Conservation (phyloP, 1,140 invertebrate species). For the Palaemon carinicauda region DNA sequence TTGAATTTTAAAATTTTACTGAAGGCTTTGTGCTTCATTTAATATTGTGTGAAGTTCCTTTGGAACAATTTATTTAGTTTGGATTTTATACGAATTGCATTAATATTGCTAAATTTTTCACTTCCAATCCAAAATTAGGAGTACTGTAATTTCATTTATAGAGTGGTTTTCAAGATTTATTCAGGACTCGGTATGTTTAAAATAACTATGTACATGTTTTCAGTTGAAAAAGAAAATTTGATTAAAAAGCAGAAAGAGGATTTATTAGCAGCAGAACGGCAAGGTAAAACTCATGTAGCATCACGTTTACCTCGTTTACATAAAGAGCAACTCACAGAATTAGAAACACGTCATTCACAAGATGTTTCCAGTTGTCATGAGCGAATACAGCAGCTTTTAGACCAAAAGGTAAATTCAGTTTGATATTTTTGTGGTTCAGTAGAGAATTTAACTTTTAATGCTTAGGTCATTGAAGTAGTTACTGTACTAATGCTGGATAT, state of each 20-base stretch:
- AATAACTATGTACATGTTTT: neutral
- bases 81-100: too few relatives aligned
- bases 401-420: constrained; percentile 23
- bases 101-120: too few relatives aligned
- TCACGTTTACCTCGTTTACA: constrained; percentile 18
- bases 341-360: constrained; percentile 25
- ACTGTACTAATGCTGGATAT: too few relatives aligned
- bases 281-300: constrained; percentile 36
- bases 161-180: too few relatives aligned
- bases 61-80: too few relatives aligned
- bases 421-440: neutral
- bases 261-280: constrained; percentile 25
- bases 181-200: too few relatives aligned
- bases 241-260: constrained; percentile 26
- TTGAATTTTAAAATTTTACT: too few relatives aligned
- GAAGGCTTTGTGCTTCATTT: too few relatives aligned
- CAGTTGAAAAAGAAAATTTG: constrained; percentile 10
- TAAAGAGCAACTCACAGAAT: constrained; percentile 24
- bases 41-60: too few relatives aligned
- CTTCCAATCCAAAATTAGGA: too few relatives aligned
- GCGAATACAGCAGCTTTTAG: constrained; percentile 32
- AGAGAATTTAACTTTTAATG: neutral
- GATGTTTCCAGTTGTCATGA: constrained; percentile 11
- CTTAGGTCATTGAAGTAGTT: too few relatives aligned
- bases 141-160: too few relatives aligned